These are phyloP conservation scores for Peromyscus polionotus DNA, from an alignment of 2,113 vertebrate species.

Conservation along the genomic window DNA sequence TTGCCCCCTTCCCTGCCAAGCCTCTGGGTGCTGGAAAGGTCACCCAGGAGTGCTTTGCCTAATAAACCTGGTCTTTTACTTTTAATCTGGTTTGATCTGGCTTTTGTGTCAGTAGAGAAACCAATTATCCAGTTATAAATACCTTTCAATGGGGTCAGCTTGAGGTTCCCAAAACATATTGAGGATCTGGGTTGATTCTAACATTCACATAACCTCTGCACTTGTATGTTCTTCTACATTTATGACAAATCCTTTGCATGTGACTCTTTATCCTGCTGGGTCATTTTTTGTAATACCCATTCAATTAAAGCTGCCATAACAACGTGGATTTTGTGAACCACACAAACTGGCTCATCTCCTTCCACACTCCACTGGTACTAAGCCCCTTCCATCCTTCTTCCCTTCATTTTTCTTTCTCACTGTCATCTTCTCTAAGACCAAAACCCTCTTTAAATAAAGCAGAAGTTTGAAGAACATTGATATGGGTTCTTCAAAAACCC, in stretches of 20 bases:
- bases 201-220: background rate
- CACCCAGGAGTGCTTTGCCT: too few species aligned
- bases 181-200: background rate
- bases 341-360: background rate
- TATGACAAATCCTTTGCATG: background rate
- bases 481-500: too few species aligned
- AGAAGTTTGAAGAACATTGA: background rate
- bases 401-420: background rate
- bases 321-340: background rate
- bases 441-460: background rate
- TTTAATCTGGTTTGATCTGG: too few species aligned
- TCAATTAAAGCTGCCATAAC: background rate
- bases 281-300: background rate
- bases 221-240: background rate
- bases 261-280: background rate
- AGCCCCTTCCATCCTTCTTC: background rate
- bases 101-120: too few species aligned
- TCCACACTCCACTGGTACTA: background rate
- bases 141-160: background rate
- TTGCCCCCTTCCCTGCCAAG: too few species aligned
- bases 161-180: background rate
- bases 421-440: background rate
- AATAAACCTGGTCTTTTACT: too few species aligned
- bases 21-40: background rate
- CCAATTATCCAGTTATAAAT: too few species aligned